These are phyloP conservation scores for Prenolepis imparis DNA, from an alignment of 2,888 invertebrate genomes.

Conservation along the genomic window DNA sequence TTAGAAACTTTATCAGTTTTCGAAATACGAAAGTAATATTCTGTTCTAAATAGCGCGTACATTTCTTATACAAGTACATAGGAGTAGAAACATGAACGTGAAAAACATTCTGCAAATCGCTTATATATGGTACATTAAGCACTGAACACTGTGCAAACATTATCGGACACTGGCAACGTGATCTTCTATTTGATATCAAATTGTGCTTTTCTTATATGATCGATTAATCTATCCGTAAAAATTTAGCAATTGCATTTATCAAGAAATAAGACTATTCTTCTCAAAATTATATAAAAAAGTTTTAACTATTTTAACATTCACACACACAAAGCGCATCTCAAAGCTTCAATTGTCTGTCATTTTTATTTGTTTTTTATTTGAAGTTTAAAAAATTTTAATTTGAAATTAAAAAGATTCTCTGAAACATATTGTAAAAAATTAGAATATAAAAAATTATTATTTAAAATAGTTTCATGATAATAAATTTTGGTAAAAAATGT, in stretches of 20 bases:
- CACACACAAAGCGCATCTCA: not conserved
- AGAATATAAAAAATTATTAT: not conserved
- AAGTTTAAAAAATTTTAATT: not conserved
- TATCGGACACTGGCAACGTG: not conserved
- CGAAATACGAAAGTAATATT: constrained; percentile 8
- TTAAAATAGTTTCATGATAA: not conserved
- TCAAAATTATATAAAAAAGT: not conserved
- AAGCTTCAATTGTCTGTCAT: not conserved
- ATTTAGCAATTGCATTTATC: not conserved
- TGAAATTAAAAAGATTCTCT: no score
- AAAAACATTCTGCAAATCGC: not conserved
- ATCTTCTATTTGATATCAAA: not conserved
- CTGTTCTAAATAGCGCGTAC: not conserved
- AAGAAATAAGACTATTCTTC: not conserved
- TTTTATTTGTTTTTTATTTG: not conserved
- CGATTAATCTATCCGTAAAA: not conserved
- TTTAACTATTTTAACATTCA: not conserved
- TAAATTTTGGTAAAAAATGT: not conserved
- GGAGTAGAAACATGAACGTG: not conserved
- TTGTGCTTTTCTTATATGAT: not conserved
- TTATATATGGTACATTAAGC: constrained; percentile 11
- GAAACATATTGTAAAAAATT: no score
- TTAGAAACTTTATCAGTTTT: not conserved
- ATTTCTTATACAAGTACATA: not conserved
- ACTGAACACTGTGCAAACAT: constrained; percentile 9